Evolutionary conservation across 2,113 vertebrate genomes (phyloP).

Genomic region (Solenodon paradoxus): DNA sequence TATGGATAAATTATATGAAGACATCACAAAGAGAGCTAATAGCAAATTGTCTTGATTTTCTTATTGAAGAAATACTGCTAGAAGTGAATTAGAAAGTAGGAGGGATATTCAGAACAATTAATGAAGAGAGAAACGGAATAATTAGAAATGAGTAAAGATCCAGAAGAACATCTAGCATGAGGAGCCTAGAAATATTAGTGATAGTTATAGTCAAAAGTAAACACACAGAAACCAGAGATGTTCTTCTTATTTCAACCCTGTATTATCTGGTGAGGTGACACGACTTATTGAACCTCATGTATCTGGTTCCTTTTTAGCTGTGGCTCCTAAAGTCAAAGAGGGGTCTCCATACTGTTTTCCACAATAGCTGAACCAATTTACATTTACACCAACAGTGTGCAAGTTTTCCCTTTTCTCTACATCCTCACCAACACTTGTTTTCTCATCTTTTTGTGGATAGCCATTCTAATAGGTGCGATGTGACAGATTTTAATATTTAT

Average conservation of each 20-base stretch:
- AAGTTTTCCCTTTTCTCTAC: background rate
- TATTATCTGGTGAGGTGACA: background rate
- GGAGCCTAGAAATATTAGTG: background rate
- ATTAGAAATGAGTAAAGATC: background rate
- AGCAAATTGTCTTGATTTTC: background rate
- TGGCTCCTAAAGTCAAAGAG: background rate
- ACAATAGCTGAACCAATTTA: background rate
- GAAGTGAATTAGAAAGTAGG: background rate
- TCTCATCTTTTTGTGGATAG: background rate
- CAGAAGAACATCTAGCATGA: background rate
- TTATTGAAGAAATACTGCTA: background rate
- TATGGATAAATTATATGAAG: background rate
- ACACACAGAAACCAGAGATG: background rate
- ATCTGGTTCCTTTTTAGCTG: background rate
- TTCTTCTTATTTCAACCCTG: background rate
- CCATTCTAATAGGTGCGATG: background rate
- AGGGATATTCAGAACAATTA: background rate
- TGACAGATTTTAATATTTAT: background rate
- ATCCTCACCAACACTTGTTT: background rate
- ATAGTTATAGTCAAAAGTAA: background rate
- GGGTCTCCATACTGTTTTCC: too few relatives aligned
- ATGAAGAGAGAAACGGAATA: background rate
- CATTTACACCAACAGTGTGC: background rate
- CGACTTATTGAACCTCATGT: background rate
- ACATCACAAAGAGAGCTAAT: background rate